Percentiles rank a stretch among this genome's conserved stretches.
Evolutionary conservation across 2,888 invertebrate genomes (phyloP).

Genomic region (Platynereis dumerilii): DNA sequence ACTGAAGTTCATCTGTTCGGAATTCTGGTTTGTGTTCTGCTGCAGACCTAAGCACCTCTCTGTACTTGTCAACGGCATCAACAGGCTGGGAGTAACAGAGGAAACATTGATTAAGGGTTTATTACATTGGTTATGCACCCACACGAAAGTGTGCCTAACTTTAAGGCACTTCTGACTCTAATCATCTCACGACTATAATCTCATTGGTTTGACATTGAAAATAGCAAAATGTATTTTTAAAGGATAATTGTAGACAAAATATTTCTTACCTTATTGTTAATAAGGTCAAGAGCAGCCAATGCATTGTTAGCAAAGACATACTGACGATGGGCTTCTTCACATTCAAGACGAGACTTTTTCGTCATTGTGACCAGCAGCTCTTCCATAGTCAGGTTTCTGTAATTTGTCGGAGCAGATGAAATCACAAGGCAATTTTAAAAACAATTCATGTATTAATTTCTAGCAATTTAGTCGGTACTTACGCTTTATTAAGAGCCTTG

Average conservation of each 20-base stretch:
- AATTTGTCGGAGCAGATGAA: not conserved
- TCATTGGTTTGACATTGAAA: too few species aligned
- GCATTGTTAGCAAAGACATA: slow-evolving; percentile 75
- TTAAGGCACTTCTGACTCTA: too few species aligned
- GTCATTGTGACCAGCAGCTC: slow-evolving; percentile 74
- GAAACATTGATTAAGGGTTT: not conserved
- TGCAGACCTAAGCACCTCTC: slow-evolving; percentile 68
- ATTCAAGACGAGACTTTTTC: slow-evolving; percentile 68
- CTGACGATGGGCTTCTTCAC: slow-evolving; percentile 72
- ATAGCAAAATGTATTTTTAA: too few species aligned
- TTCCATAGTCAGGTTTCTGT: slow-evolving; percentile 64
- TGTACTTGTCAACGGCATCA: slow-evolving; percentile 71
- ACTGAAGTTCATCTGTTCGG: slow-evolving; percentile 72
- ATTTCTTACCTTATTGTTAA: slow-evolving; percentile 65
- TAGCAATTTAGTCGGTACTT: slow-evolving; percentile 13
- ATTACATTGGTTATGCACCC: too few species aligned
- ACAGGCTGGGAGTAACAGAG: slow-evolving; percentile 55
- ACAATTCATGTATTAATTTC: too few species aligned
- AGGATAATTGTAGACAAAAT: too few species aligned
- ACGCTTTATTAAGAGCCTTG: slow-evolving; percentile 65
- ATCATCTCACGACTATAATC: too few species aligned
- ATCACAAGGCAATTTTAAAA: too few species aligned
- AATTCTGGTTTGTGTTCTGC: slow-evolving; percentile 54
- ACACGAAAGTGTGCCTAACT: too few species aligned
- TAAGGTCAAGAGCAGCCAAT: slow-evolving; percentile 71